phyloP scores from a whole-genome alignment of 1,140 invertebrate genomes.

The Drosophila bifasciata region DNA sequence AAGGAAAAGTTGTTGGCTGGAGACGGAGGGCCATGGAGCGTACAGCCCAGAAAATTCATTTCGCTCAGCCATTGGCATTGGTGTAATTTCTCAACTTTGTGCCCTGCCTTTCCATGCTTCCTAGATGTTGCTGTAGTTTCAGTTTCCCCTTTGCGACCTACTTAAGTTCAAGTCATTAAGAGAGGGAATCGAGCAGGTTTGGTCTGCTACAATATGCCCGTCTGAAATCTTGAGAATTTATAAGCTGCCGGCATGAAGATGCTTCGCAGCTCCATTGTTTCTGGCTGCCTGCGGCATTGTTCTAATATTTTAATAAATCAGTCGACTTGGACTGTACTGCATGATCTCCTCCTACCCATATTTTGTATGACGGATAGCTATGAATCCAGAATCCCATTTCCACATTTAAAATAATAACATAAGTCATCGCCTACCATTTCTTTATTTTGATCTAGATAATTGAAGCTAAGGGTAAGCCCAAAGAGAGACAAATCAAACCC shows the following conservation, averaged over 20 bases:
- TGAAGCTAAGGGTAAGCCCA: background rate
- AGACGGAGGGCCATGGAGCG: slow-evolving; percentile 1
- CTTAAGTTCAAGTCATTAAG: slow-evolving; percentile 20
- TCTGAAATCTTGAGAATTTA: slow-evolving; percentile 30
- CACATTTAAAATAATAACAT: too few relatives aligned
- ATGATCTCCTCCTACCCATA: too few relatives aligned
- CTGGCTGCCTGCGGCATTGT: slow-evolving; percentile 3
- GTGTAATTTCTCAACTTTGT: slow-evolving; percentile 76
- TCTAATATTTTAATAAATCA: slow-evolving; percentile 56
- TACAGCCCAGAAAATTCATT: slow-evolving; percentile 54
- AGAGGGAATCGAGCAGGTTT: background rate
- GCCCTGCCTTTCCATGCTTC: slow-evolving; percentile 9
- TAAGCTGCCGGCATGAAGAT: slow-evolving; percentile 29
- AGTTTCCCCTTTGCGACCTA: slow-evolving; percentile 10
- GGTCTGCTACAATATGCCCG: slow-evolving; percentile 33
- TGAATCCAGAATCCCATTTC: too few relatives aligned
- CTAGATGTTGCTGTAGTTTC: slow-evolving; percentile 2
- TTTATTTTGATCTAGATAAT: slow-evolving; percentile 8
- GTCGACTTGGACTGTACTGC: too few relatives aligned
- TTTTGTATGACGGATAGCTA: slow-evolving; percentile 20
- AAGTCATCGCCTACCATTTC: background rate
- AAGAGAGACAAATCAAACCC: too few relatives aligned
- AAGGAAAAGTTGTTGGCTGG: background rate
- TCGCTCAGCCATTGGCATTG: slow-evolving; percentile 57
- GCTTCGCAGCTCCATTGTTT: slow-evolving; percentile 15